Percentiles rank a stretch among this genome's conserved stretches.
Conservation (phyloP, 2,113 vertebrate genomes). For the Baryphthengus martii region DNA sequence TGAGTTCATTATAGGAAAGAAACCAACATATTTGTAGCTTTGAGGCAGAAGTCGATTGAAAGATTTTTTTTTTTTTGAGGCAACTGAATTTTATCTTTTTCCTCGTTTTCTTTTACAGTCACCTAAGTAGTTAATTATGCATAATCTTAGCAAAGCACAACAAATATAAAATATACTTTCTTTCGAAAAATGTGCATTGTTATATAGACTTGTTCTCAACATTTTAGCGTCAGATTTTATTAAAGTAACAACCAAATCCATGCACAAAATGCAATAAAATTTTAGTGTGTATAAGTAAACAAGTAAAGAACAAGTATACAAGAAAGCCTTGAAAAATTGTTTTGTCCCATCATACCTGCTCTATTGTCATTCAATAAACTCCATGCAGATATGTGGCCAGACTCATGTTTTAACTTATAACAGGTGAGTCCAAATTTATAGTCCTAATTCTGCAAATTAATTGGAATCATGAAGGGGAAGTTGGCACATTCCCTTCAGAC, state of each 20-base stretch:
- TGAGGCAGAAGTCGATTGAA: not conserved
- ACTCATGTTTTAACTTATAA: not conserved
- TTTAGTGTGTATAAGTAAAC: not conserved
- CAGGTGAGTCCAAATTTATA: not conserved
- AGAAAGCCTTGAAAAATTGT: not conserved
- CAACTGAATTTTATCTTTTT: not conserved
- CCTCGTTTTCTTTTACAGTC: not conserved
- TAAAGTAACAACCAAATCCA: not conserved
- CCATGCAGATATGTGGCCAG: not conserved
- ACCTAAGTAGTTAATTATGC: not conserved
- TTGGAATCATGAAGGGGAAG: not conserved
- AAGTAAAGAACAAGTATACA: not conserved
- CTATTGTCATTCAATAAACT: not conserved
- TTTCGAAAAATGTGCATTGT: not conserved
- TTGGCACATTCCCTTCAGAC: not conserved
- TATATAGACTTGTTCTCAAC: not conserved
- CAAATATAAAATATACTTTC: not conserved
- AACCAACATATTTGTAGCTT: not conserved
- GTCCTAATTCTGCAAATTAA: not conserved
- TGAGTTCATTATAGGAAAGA: not conserved
- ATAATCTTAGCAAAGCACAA: not conserved
- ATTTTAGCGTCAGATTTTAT: not conserved
- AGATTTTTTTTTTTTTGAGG: not conserved
- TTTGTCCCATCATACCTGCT: not conserved
- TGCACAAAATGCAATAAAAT: slow-evolving; percentile 14